phyloP scores from a whole-genome alignment of 2,113 vertebrate species.

The Crotalus viridis region DNA sequence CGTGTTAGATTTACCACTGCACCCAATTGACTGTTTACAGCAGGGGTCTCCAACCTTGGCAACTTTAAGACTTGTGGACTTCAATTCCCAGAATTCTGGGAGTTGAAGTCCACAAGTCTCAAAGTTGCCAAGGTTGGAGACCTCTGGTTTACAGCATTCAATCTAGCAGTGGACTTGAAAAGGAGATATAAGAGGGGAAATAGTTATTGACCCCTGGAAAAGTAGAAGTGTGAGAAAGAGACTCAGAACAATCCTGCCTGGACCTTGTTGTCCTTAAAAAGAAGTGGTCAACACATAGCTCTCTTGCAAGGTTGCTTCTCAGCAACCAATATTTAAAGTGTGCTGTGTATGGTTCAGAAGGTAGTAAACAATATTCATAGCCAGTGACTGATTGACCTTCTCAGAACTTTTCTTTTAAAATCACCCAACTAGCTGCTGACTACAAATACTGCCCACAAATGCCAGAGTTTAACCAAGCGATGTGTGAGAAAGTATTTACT shows the following conservation, averaged over 20 bases:
- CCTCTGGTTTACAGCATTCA: background rate
- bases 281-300: background rate
- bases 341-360: background rate
- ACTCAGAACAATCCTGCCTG: background rate
- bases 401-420: background rate
- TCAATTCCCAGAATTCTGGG: no score
- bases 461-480: background rate
- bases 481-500: background rate
- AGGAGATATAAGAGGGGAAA: background rate
- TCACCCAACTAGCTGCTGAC: background rate
- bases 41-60: no score
- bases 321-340: background rate
- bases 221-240: background rate
- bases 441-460: background rate
- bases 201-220: background rate
- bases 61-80: no score
- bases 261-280: background rate
- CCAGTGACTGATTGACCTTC: background rate
- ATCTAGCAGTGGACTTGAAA: background rate
- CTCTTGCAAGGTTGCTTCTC: background rate
- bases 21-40: background rate
- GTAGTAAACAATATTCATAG: background rate
- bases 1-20: background rate
- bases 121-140: no score
- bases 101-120: no score